Evolutionary conservation across 2,797 vertebrate species (phyloP), one percentile per base, ranked within the genome.

Genomic region (Columba guinea): DNA sequence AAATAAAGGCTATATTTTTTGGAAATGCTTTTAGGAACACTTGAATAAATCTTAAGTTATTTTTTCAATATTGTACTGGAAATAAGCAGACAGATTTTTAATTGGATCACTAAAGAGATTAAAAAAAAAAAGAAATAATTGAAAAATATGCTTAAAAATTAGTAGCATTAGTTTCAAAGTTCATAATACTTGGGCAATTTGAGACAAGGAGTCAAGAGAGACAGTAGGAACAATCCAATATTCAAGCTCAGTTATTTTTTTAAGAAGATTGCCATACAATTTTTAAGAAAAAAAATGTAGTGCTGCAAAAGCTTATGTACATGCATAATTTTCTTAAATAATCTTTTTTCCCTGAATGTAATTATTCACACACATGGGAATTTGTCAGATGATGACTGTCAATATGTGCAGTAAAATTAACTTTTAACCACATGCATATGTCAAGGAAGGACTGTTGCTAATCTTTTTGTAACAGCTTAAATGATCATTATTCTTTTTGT

Each of bases 391-490:
- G 39, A 34, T 52, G 63, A 80, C 37, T 79, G 44, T 59, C 70
- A 81, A 32, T 91, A 44, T 22, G 17, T 76, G 65, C 16, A 73
- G 32, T 84, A 71, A 88, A 89, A 91, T 87, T 92, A 83, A 86
- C 65, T 93, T 87, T 87, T 92, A 94, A 94, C 79, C 32, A 60
- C 59, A 74, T 91, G n/a, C 80, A 81, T 74, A 96, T 87, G 90
- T 79, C 35, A 76, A 91, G 56, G 52, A 91, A 87, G 24, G 70
- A 52, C 77, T 79, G 30, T 85, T 91, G 70, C 53, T 95, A 87
- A 94, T 95, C 71, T 77, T 86, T 87, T 89, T 79, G 49, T 85
- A 95, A 85, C 82, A 82, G 64, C 88, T 95, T 95, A 94, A 94
- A 68, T 84, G 23, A 55, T 73, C 89, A 84, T 96, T 91, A 89